Evolutionary conservation across 1,140 invertebrate genomes (phyloP).

Genomic region (Drosophila ogumai): DNA sequence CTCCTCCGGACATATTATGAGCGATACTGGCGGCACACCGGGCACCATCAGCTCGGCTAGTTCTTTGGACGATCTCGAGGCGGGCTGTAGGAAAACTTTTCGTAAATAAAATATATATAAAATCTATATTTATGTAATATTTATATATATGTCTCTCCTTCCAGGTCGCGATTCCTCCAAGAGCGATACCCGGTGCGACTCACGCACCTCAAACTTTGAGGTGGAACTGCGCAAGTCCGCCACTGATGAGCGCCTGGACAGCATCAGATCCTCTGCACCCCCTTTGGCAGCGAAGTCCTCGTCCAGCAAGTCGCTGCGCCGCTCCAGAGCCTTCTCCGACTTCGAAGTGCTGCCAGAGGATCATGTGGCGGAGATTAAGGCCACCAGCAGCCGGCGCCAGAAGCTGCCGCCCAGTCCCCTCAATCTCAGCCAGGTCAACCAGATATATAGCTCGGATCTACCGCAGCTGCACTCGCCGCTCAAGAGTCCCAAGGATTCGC

Average conservation of each 20-base stretch:
- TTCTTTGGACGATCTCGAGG: slow-evolving; percentile 81
- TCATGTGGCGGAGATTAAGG: slow-evolving; percentile 74
- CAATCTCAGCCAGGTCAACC: slow-evolving; percentile 76
- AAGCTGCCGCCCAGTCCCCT: slow-evolving; percentile 76
- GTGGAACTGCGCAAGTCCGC: slow-evolving; percentile 63
- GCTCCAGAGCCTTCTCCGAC: slow-evolving; percentile 73
- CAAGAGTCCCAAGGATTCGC: slow-evolving; percentile 77
- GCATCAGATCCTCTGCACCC: slow-evolving; percentile 26
- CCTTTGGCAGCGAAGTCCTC: slow-evolving; percentile 65
- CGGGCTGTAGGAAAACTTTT: slow-evolving; percentile 44
- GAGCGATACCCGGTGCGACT: slow-evolving; percentile 64
- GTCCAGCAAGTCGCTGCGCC: slow-evolving; percentile 76
- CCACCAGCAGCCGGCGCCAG: slow-evolving; percentile 54
- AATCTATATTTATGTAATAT: no score
- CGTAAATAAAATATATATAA: slow-evolving; percentile 31
- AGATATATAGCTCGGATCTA: slow-evolving; percentile 73
- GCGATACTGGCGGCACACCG: slow-evolving; percentile 73
- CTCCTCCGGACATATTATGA: slow-evolving; percentile 82
- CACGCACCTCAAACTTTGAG: slow-evolving; percentile 46
- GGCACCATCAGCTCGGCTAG: slow-evolving; percentile 82
- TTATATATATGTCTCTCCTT: background rate
- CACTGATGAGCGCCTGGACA: slow-evolving; percentile 64
- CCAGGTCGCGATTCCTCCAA: slow-evolving; percentile 80
- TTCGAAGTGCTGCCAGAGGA: slow-evolving; percentile 82
- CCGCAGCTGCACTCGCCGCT: slow-evolving; percentile 74